Evolutionary conservation across 2,113 vertebrate species (phyloP).

Genomic region (Gracilinanus agilis): DNA sequence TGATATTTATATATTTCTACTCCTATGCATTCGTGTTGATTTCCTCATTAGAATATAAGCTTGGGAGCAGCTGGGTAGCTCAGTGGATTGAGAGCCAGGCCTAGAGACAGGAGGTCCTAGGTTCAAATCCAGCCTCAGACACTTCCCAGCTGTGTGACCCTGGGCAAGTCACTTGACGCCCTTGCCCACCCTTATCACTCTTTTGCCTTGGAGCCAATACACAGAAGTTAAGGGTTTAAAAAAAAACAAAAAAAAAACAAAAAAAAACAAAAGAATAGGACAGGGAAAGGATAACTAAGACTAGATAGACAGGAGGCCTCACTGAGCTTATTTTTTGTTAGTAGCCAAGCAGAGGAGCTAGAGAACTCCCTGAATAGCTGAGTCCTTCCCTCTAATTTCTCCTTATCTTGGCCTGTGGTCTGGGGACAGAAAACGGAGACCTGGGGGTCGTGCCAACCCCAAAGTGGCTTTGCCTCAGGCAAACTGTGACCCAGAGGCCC

Average conservation of each 20-base stretch:
- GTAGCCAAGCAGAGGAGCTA: background rate
- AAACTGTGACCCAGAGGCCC: background rate
- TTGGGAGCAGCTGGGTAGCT: background rate
- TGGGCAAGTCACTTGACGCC: no score
- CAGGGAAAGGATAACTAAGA: background rate
- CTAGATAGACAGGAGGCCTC: background rate
- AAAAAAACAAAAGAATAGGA: no score
- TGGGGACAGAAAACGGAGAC: background rate
- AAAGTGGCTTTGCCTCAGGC: rapidly evolving
- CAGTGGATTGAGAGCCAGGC: no score
- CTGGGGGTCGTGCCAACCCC: background rate
- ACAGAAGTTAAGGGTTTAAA: no score
- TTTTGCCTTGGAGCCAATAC: no score
- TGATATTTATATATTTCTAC: no score
- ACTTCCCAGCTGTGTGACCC: no score
- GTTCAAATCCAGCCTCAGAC: no score
- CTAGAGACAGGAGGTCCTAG: no score
- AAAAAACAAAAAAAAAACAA: no score
- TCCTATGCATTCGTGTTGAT: background rate
- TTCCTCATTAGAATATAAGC: background rate
- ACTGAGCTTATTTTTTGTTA: background rate
- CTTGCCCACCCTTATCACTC: no score
- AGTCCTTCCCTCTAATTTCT: background rate
- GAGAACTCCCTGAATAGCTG: background rate
- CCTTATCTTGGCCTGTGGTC: background rate